A percentile compares a stretch with the other conserved stretches of the same genome.
These are phyloP conservation scores for Marcusenius ussheri DNA, from an alignment of 2,113 vertebrate species.

Conservation along the genomic window DNA sequence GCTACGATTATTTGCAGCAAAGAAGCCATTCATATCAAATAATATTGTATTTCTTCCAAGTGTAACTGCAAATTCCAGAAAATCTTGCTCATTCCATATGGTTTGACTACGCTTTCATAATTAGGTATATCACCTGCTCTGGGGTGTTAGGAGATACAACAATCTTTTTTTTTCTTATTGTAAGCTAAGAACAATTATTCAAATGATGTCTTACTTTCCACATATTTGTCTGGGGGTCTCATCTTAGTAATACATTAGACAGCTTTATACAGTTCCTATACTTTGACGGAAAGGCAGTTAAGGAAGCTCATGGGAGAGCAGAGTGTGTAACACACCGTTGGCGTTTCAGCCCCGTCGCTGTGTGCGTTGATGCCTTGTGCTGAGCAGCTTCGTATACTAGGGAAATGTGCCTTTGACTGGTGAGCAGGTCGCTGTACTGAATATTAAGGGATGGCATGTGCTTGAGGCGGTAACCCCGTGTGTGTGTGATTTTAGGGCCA, in stretches of 20 bases:
- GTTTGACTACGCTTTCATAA: neutral
- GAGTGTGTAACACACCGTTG: neutral
- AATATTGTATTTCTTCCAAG: neutral
- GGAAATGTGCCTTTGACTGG: neutral
- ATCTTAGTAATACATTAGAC: neutral
- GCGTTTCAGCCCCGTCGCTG: neutral
- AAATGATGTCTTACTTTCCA: neutral
- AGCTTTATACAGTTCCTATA: neutral
- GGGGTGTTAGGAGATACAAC: neutral
- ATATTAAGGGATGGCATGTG: neutral
- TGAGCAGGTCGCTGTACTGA: neutral
- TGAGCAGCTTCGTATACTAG: neutral
- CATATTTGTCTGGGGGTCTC: neutral
- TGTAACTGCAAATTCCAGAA: neutral
- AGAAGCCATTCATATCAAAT: neutral
- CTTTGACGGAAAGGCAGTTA: neutral
- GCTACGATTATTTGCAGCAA: neutral
- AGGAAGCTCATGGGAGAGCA: neutral
- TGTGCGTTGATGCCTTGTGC: neutral
- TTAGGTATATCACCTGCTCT: neutral
- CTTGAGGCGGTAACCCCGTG: neutral
- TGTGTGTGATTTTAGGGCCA: constrained; percentile 64
- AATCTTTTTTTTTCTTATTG: neutral
- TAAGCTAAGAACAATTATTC: neutral
- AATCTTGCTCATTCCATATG: neutral